A percentile compares a stretch with the other conserved stretches of the same genome.
phyloP scores from a whole-genome alignment of 2,888 invertebrate species.

The Hermodice carunculata region DNA sequence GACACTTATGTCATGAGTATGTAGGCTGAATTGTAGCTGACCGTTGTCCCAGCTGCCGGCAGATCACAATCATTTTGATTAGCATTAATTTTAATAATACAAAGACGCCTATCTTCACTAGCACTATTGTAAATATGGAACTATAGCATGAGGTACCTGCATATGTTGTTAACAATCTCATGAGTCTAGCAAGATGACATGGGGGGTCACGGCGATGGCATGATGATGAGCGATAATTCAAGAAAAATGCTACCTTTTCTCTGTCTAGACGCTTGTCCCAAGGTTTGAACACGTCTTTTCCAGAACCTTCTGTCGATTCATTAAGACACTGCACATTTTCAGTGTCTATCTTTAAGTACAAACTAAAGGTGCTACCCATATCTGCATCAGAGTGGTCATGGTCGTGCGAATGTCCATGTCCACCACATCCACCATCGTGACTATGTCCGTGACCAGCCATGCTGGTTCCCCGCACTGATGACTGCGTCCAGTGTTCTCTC shows the following conservation, averaged over 20 bases:
- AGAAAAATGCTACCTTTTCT: conserved; percentile 80
- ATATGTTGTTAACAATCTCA: too few species aligned
- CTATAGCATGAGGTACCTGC: too few species aligned
- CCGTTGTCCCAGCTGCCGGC: too few species aligned
- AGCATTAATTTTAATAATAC: too few species aligned
- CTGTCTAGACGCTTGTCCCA: conserved; percentile 88
- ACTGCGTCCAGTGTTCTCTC: too few species aligned
- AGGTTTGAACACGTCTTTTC: conserved; percentile 90
- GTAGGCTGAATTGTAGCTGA: too few species aligned
- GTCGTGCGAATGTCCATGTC: conserved; percentile 55
- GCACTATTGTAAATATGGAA: too few species aligned
- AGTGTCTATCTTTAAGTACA: conserved; percentile 90
- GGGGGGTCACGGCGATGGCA: not conserved
- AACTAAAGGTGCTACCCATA: conserved; percentile 82
- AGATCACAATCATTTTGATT: too few species aligned
- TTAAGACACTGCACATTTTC: conserved; percentile 91
- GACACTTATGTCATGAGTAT: too few species aligned
- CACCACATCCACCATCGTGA: conserved; percentile 27
- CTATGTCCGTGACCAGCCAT: conserved; percentile 33
- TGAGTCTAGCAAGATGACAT: too few species aligned
- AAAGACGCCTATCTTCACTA: too few species aligned
- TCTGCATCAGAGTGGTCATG: conserved; percentile 52
- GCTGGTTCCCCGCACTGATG: not conserved
- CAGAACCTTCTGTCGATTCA: conserved; percentile 87
- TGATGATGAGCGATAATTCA: not conserved